A percentile compares a stretch with the other conserved stretches of the same genome.
Conservation (phyloP, 2,797 vertebrate genomes). For the Smutsia gigantea region DNA sequence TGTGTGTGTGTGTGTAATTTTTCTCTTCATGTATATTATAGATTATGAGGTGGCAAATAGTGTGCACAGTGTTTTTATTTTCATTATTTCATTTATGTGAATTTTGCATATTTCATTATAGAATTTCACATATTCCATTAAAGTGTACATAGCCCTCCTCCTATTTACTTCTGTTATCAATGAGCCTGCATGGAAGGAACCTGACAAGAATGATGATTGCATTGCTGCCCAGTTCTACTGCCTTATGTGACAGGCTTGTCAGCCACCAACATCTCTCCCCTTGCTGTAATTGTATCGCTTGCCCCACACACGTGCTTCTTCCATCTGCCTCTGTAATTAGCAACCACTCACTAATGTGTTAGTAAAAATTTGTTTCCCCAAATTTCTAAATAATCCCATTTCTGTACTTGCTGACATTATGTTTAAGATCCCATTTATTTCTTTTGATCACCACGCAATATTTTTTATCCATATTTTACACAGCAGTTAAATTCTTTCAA, state of each 20-base stretch:
- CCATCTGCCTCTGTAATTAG: background rate
- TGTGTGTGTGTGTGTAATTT: background rate
- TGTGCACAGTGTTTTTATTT: background rate
- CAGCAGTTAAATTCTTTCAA: background rate
- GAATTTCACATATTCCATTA: background rate
- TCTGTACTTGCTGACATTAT: background rate
- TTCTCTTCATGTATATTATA: background rate
- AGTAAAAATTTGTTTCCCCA: background rate
- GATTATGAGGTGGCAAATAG: background rate
- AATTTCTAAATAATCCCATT: background rate
- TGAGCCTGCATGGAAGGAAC: background rate
- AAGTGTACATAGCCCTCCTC: background rate
- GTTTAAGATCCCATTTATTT: background rate
- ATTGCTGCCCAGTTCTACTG: background rate
- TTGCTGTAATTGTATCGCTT: background rate
- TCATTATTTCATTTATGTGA: background rate
- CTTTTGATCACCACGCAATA: background rate
- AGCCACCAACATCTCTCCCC: background rate
- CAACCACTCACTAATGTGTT: background rate
- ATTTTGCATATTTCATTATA: too few relatives aligned
- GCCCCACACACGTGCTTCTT: background rate
- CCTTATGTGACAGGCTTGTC: fast-evolving
- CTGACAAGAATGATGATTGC: background rate
- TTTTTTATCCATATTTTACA: background rate
- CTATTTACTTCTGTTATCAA: background rate